Evolutionary conservation across 2,888 invertebrate genomes (phyloP).

Genomic region (Sinelater perroti): DNA sequence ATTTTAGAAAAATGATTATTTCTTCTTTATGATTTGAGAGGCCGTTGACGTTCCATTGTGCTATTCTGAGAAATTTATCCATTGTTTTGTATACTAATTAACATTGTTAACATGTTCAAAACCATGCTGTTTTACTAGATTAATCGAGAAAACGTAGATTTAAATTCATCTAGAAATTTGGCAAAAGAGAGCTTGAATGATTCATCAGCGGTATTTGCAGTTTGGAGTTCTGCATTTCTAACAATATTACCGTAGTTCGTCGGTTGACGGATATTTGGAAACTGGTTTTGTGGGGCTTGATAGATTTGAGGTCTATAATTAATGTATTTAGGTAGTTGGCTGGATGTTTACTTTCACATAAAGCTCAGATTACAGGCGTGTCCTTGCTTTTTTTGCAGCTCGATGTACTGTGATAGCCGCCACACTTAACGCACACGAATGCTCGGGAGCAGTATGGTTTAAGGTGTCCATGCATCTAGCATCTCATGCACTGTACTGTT

Average conservation of each 20-base stretch:
- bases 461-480: constrained; percentile 40
- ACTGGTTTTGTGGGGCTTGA: constrained; percentile 3
- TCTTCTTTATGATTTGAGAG: no score
- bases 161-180: constrained; percentile 20
- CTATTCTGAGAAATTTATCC: no score
- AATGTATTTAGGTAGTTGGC: constrained; percentile 23
- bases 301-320: constrained; percentile 6
- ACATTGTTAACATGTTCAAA: no score
- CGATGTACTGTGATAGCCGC: constrained; percentile 19
- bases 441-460: constrained; percentile 28
- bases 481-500: constrained; percentile 33
- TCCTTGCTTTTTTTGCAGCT: constrained; percentile 19
- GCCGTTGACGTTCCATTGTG: no score
- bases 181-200: background rate
- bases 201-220: constrained; percentile 13
- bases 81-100: no score
- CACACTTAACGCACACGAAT: constrained; percentile 32
- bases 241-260: constrained; percentile 2
- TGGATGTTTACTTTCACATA: constrained; percentile 28
- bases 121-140: constrained; percentile 26
- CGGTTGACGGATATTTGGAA: background rate
- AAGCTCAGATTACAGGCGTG: constrained; percentile 27
- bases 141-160: constrained; percentile 21
- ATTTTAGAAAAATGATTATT: no score
- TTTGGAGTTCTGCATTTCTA: constrained; percentile 3